phyloP scores from a whole-genome alignment of 2,797 vertebrate genomes.

The Sorex maritimensis region DNA sequence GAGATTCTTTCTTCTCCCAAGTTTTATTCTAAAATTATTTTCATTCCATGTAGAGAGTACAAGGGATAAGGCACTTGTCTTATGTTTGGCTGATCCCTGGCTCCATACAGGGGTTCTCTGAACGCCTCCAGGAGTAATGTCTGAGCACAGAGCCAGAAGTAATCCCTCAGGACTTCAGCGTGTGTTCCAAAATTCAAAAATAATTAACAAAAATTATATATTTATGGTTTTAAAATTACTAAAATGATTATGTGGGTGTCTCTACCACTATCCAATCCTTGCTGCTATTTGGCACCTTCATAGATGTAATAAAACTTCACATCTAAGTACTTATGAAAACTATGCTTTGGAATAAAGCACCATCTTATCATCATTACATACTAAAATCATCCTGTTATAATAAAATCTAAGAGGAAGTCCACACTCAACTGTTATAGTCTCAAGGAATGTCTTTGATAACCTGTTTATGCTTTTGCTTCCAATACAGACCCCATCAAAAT shows the following conservation, averaged over 20 bases:
- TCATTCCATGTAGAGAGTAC: too few relatives aligned
- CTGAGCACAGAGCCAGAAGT: too few relatives aligned
- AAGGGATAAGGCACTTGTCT: too few relatives aligned
- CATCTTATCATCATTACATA: not conserved
- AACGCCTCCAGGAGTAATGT: too few relatives aligned
- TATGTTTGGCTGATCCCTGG: too few relatives aligned
- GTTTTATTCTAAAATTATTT: not conserved
- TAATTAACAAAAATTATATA: not conserved
- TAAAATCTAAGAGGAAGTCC: not conserved
- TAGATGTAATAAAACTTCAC: conserved; percentile 21
- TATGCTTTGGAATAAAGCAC: conserved; percentile 1
- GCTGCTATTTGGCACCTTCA: not conserved
- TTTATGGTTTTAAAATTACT: not conserved
- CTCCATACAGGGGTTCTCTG: too few relatives aligned
- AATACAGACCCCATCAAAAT: conserved; percentile 1
- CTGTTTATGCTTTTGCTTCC: not conserved
- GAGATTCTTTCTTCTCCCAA: not conserved
- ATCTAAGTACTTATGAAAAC: not conserved
- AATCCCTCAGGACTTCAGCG: too few relatives aligned
- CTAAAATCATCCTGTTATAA: conserved; percentile 30
- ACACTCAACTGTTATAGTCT: not conserved
- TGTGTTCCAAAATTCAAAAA: too few relatives aligned
- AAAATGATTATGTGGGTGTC: not conserved
- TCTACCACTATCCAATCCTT: not conserved
- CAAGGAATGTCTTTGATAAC: not conserved